Evolutionary conservation across 2,113 vertebrate genomes (phyloP), one percentile per base, ranked within the genome.

Genomic region (Paramisgurnus dabryanus): DNA sequence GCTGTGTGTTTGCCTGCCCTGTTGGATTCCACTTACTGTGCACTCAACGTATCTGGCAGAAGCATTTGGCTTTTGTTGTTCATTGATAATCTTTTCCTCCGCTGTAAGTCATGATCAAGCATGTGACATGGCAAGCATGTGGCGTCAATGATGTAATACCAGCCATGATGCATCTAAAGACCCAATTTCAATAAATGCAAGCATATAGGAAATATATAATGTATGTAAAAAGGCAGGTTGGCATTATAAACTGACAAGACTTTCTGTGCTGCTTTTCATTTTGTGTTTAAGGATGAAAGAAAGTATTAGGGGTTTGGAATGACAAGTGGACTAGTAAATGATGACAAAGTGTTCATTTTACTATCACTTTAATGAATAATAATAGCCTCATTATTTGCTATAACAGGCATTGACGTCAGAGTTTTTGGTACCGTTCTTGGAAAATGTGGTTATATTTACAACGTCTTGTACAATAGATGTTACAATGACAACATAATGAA

Each of bases 11-110:
- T 57, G 50, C n/a, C 6, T 80, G 40, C 70, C 43, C 77, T 74
- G 69, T 34, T 82, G 64, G 61, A 81, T 82, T 81, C 85, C 65
- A 80, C 67, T 80, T 75, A 5, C 79, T 17, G 3, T 13, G 55
- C 50, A 67, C 17, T 70, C 15, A 39, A 22, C n/a, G 34, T 45
- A 47, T 17, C 18, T 65, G 18, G 17, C 47, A 76, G 7, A 55
- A 45, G 71, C 10, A 22, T 18, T 45, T 71, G 27, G 12, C 9
- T 60, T 12, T 34, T 70, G 11, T 49, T 22, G 11, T 49, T 22
- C 43, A 12, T 18, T 69, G 11, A 43, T 15, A 67, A 67, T 41
- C 4, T 15, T 12, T 13, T 5, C 65, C 13, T 15, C 15, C 17
- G 12, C 50, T 53, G 50, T 53, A 12, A 53, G 50, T 53, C 13